Conservation (phyloP, 2,888 invertebrate species). For the Neocrepidodera transversa region DNA sequence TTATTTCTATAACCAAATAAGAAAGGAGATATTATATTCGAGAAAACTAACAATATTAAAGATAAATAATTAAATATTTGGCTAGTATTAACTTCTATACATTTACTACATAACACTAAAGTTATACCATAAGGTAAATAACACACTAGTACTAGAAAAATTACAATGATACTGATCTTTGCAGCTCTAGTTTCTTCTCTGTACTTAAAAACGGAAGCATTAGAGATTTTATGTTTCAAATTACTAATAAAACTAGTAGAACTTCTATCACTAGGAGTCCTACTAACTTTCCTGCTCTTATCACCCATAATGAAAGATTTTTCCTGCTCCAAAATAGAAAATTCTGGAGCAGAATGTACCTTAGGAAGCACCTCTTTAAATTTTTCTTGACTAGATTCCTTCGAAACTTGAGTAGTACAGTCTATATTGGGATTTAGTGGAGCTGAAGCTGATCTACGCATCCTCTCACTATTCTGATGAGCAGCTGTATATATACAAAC, state of each 20-base stretch:
- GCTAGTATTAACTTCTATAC: conserved; percentile 52
- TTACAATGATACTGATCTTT: conserved; percentile 81
- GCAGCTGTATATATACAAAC: conserved; percentile 79
- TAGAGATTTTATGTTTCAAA: conserved; percentile 80
- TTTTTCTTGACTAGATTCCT: conserved; percentile 52
- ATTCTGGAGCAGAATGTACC: conserved; percentile 56
- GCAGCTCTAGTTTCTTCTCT: conserved; percentile 90
- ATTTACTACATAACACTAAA: conserved; percentile 52
- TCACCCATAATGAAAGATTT: conserved; percentile 27
- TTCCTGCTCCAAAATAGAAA: conserved; percentile 45
- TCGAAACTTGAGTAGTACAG: conserved; percentile 60
- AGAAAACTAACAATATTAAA: conserved; percentile 67
- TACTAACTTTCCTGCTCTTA: conserved; percentile 60
- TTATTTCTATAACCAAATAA: conserved; percentile 79
- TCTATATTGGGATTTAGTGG: conserved; percentile 63
- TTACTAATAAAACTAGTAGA: conserved; percentile 73
- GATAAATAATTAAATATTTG: conserved; percentile 64
- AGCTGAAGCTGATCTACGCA: conserved; percentile 60
- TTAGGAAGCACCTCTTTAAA: conserved; percentile 50
- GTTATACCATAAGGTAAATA: conserved; percentile 62
- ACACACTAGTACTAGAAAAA: conserved; percentile 69
- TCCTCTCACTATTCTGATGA: conserved; percentile 72
- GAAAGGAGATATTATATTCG: conserved; percentile 74
- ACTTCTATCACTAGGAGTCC: conserved; percentile 66
- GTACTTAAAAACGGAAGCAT: conserved; percentile 83